Evolutionary conservation across 1,140 invertebrate species (phyloP).

Genomic region (Drosophila ercepeae): DNA sequence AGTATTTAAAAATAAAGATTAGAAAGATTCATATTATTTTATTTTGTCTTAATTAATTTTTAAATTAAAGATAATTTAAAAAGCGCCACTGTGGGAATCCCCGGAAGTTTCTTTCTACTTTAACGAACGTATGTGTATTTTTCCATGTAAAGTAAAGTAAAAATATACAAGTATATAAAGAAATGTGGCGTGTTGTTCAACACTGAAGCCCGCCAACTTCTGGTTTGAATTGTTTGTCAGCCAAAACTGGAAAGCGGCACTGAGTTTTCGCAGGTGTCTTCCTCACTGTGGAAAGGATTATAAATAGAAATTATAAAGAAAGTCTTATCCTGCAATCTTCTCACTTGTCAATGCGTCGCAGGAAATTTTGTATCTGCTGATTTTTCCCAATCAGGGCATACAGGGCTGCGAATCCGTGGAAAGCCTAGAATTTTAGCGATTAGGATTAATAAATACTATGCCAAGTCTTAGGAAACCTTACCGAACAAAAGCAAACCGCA

Average conservation of each 20-base stretch:
- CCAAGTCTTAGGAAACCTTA: too few species aligned
- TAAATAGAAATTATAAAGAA: not conserved
- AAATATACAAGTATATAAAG: not conserved
- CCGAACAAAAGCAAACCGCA: conserved; percentile 65
- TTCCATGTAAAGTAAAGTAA: too few species aligned
- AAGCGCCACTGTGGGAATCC: not conserved
- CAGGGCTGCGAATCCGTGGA: conserved; percentile 75
- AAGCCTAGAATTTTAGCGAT: conserved; percentile 12
- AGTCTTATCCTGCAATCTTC: not conserved
- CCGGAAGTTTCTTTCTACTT: not conserved
- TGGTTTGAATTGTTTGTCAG: conserved; percentile 16
- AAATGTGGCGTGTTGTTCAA: not conserved
- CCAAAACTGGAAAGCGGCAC: conserved; percentile 59
- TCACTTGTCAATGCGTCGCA: conserved; percentile 73
- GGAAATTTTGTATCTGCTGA: conserved; percentile 72
- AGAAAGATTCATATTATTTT: too few species aligned
- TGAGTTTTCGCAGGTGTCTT: conserved; percentile 69
- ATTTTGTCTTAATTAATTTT: too few species aligned
- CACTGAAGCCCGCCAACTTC: not conserved
- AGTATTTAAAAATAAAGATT: too few species aligned
- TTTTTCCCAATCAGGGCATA: conserved; percentile 74
- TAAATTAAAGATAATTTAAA: not conserved
- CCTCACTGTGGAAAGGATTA: conserved; percentile 42
- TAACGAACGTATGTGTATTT: not conserved
- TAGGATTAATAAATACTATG: not conserved